Percentiles rank a stretch among this genome's conserved stretches.
Evolutionary conservation across 2,113 vertebrate species (phyloP).

Genomic region (Desmodus rotundus): DNA sequence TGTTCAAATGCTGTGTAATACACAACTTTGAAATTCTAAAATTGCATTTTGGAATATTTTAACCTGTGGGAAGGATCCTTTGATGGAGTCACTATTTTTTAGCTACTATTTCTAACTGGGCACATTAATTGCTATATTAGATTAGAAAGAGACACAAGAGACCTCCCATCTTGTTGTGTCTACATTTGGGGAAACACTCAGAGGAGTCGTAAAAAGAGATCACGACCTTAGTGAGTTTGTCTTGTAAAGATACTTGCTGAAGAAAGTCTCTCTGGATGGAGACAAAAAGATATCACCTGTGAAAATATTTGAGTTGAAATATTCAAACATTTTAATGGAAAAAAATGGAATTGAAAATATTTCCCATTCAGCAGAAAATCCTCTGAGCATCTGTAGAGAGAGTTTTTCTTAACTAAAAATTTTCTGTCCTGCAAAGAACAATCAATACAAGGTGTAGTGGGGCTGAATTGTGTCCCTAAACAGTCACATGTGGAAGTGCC

Average conservation of each 20-base stretch:
- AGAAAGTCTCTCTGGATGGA: background rate
- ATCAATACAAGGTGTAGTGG: background rate
- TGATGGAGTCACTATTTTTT: background rate
- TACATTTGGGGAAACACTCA: background rate
- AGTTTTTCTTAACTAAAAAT: background rate
- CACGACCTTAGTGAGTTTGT: background rate
- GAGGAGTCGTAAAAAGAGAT: background rate
- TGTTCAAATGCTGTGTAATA: background rate
- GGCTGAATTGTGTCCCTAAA: background rate
- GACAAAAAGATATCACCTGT: background rate
- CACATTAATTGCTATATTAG: background rate
- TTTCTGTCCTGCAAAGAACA: background rate
- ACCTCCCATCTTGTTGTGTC: background rate
- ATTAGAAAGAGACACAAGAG: background rate
- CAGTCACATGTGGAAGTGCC: background rate
- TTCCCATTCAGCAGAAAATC: background rate
- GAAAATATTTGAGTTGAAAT: background rate
- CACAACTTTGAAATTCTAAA: background rate
- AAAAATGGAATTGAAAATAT: background rate
- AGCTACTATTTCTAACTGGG: background rate
- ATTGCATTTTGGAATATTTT: background rate
- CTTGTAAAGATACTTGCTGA: background rate
- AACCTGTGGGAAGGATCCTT: background rate
- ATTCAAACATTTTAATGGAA: background rate
- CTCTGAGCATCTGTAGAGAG: background rate